Conservation (phyloP, 2,797 vertebrate species). For the Percopsis omiscomaycus region DNA sequence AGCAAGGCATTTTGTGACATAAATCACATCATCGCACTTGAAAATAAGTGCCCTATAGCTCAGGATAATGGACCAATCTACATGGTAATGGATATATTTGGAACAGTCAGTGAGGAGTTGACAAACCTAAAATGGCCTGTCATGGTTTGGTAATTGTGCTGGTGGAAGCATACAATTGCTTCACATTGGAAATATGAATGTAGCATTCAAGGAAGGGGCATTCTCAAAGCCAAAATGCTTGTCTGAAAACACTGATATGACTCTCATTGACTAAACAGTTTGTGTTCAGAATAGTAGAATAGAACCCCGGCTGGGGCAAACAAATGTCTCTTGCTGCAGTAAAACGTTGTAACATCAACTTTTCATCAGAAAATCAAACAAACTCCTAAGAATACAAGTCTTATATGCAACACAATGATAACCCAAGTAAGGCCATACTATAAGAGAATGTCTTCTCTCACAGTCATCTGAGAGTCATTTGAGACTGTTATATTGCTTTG, state of each 20-base stretch:
- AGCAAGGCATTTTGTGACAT: slow-evolving; percentile 29
- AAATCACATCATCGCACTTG: slow-evolving; percentile 55
- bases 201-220: slow-evolving; percentile 38
- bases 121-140: slow-evolving; percentile 66
- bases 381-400: no score
- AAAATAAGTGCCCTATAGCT: slow-evolving; percentile 57
- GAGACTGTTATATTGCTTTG: no score
- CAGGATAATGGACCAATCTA: slow-evolving; percentile 67
- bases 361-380: no score
- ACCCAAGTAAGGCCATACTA: no score
- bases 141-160: slow-evolving; percentile 67
- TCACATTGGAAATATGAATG: slow-evolving; percentile 55
- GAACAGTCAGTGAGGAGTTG: slow-evolving; percentile 62
- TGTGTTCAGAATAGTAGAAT: slow-evolving; percentile 1
- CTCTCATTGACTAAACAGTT: slow-evolving; percentile 21
- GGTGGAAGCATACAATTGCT: slow-evolving; percentile 55
- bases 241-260: slow-evolving; percentile 25
- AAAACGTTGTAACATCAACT: no score
- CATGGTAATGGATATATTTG: slow-evolving; percentile 69
- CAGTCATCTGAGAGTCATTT: no score
- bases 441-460: no score
- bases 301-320: no score
- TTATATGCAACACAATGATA: no score
- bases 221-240: slow-evolving; percentile 46
- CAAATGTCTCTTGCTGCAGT: no score